Evolutionary conservation across 2,888 invertebrate genomes (phyloP).

Genomic region (Microplitis manilae): DNA sequence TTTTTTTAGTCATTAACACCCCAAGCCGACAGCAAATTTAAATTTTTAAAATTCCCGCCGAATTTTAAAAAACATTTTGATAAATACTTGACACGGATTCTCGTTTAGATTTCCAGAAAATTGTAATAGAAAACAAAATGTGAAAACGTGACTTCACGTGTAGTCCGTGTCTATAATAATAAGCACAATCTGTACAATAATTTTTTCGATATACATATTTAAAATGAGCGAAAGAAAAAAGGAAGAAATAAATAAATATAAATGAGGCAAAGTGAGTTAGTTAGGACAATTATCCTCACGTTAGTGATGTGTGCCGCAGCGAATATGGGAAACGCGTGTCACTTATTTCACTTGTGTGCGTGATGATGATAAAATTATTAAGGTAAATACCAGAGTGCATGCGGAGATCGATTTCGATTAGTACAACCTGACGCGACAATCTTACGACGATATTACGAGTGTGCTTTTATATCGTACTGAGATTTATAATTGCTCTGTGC

Average conservation of each 20-base stretch:
- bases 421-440: slow-evolving; percentile 43
- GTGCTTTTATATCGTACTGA: slow-evolving; percentile 51
- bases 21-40: slow-evolving; percentile 2
- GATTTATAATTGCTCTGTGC: slow-evolving; percentile 61
- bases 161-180: background rate
- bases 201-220: slow-evolving; percentile 23
- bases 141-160: background rate
- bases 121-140: background rate
- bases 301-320: slow-evolving; percentile 20
- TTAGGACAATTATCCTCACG: slow-evolving; percentile 49
- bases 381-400: slow-evolving; percentile 63
- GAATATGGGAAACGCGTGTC: slow-evolving; percentile 33
- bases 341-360: slow-evolving; percentile 22
- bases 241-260: slow-evolving; percentile 31
- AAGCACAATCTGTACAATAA: background rate
- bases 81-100: background rate
- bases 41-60: background rate
- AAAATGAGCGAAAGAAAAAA: slow-evolving; percentile 22
- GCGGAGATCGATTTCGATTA: slow-evolving; percentile 58
- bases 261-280: slow-evolving; percentile 24
- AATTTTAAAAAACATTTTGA: background rate
- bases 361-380: slow-evolving; percentile 64
- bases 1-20: background rate
- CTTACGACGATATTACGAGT: slow-evolving; percentile 40
- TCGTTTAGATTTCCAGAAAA: background rate